phyloP scores from a whole-genome alignment of 1,140 invertebrate genomes.

The Magallana angulata region DNA sequence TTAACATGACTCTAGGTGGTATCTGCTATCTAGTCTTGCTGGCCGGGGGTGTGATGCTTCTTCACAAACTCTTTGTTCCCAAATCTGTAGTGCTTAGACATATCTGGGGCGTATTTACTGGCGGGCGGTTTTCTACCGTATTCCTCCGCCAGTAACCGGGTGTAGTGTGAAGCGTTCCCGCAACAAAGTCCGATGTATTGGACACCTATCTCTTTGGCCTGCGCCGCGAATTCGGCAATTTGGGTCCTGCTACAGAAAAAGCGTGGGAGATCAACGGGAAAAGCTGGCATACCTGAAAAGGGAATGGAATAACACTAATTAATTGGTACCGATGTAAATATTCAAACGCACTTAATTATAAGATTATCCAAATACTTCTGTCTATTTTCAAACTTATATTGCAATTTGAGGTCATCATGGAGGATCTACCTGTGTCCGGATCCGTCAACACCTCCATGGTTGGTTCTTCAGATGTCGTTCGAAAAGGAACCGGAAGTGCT shows the following conservation, averaged over 20 bases:
- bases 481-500: constrained; percentile 65
- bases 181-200: constrained; percentile 77
- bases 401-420: neutral
- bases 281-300: constrained; percentile 60
- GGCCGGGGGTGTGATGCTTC: neutral
- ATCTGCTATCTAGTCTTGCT: neutral
- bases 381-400: neutral
- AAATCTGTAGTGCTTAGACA: constrained; percentile 58
- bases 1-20: too few relatives aligned
- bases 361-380: neutral
- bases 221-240: constrained; percentile 66
- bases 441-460: constrained; percentile 64
- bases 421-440: constrained; percentile 58
- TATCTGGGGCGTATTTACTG: constrained; percentile 63
- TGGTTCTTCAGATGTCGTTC: constrained; percentile 53
- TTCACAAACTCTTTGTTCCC: constrained; percentile 46
- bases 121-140: constrained; percentile 66
- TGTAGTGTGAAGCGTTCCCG: constrained; percentile 69
- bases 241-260: constrained; percentile 63
- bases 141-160: constrained; percentile 68
- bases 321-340: neutral
- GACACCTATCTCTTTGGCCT: constrained; percentile 70
- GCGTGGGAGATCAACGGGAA: constrained; percentile 61
- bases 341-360: neutral
- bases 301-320: neutral